Conservation (phyloP, 2,113 vertebrate genomes). For the Holacanthus passer region DNA sequence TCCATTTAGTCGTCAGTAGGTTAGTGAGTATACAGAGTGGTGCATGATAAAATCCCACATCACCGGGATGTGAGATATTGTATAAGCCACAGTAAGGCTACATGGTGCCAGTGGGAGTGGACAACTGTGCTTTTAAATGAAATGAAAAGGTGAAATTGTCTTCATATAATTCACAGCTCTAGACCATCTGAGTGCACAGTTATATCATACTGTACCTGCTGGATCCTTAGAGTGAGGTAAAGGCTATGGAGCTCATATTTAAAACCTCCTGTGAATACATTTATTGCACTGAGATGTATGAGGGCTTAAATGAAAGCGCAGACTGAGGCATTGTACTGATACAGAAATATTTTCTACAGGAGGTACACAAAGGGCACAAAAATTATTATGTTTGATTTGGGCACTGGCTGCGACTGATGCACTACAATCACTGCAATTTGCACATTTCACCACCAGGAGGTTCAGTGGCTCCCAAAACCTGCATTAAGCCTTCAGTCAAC, state of each 20-base stretch:
- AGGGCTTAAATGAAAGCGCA: slow-evolving; percentile 51
- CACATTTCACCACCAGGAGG: slow-evolving; percentile 66
- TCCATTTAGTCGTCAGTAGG: slow-evolving; percentile 32
- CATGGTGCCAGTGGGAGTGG: slow-evolving; percentile 51
- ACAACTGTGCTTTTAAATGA: slow-evolving; percentile 56
- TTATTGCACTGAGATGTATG: slow-evolving; percentile 72
- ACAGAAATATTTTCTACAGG: slow-evolving; percentile 30
- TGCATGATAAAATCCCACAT: slow-evolving; percentile 40
- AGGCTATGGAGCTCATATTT: slow-evolving; percentile 61
- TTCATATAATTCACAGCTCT: slow-evolving; percentile 56
- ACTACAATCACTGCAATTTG: slow-evolving; percentile 42
- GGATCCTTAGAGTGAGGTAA: slow-evolving; percentile 20
- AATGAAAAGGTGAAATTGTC: slow-evolving; percentile 63
- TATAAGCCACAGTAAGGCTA: slow-evolving; percentile 40
- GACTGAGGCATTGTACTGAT: slow-evolving; percentile 15
- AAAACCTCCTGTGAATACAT: slow-evolving; percentile 66
- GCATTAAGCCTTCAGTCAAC: slow-evolving; percentile 6
- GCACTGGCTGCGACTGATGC: slow-evolving; percentile 4
- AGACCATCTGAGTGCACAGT: slow-evolving; percentile 45
- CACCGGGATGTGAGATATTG: slow-evolving; percentile 50
- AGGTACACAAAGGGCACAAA: slow-evolving; percentile 31
- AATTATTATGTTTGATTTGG: slow-evolving; percentile 43
- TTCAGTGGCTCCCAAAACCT: slow-evolving; percentile 39
- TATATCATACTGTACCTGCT: slow-evolving; percentile 56
- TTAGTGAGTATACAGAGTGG: slow-evolving; percentile 40